Percentiles rank a stretch among this genome's conserved stretches.
Conservation (phyloP, 2,797 vertebrate genomes). For the Hydrolagus colliei region DNA sequence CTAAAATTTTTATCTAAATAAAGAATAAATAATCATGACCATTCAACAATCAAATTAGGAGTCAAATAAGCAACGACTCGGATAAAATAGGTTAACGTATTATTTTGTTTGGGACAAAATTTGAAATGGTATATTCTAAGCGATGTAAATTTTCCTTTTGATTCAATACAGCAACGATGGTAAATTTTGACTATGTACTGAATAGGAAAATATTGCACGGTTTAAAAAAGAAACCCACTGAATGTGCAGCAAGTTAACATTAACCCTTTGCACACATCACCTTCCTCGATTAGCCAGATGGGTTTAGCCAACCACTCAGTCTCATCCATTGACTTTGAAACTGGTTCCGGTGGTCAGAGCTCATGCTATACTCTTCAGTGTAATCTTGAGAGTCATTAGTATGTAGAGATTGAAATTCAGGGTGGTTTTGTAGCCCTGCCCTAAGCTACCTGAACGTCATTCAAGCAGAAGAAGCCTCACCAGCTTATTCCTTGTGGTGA, state of each 20-base stretch:
- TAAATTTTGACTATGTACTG: constrained; percentile 61
- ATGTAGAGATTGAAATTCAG: background rate
- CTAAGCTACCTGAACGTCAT: background rate
- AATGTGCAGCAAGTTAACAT: background rate
- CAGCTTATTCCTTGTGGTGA: background rate
- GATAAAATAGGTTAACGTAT: constrained; percentile 63
- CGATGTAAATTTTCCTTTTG: constrained; percentile 78
- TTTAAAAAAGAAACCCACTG: background rate
- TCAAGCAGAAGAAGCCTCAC: background rate
- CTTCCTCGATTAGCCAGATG: background rate
- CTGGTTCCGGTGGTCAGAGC: too few species aligned
- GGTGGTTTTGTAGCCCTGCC: background rate
- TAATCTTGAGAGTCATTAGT: background rate
- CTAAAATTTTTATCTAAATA: constrained; percentile 53
- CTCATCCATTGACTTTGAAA: background rate
- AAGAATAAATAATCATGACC: constrained; percentile 43
- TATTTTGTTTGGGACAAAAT: constrained; percentile 52
- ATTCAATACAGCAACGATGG: constrained; percentile 55
- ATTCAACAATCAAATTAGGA: constrained; percentile 79
- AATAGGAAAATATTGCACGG: constrained; percentile 73
- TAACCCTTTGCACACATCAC: background rate
- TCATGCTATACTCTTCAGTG: background rate
- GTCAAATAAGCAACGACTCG: constrained; percentile 84
- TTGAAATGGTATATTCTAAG: constrained; percentile 59
- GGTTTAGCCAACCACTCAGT: background rate